These are phyloP conservation scores for Callocephalon fimbriatum DNA, from an alignment of 2,113 vertebrate species.

Conservation along the genomic window DNA sequence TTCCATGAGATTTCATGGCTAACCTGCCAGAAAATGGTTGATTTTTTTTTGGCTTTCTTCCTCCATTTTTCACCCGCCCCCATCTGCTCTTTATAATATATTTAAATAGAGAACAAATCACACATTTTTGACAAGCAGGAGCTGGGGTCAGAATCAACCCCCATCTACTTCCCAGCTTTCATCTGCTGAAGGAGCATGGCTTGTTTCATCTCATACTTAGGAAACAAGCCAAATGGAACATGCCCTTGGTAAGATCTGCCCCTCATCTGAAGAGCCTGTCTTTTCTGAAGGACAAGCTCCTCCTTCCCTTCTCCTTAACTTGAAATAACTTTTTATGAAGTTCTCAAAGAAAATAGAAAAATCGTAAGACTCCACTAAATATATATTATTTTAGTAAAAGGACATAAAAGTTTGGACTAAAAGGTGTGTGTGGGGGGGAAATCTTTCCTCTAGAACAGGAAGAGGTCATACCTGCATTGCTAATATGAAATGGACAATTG, in stretches of 20 bases:
- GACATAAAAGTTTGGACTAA: background rate
- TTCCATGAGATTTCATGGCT: background rate
- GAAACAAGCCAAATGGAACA: slow-evolving; percentile 40
- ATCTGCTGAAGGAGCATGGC: slow-evolving; percentile 27
- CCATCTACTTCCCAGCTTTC: slow-evolving; percentile 43
- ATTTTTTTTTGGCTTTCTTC: slow-evolving; percentile 53
- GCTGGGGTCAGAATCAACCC: slow-evolving; percentile 34
- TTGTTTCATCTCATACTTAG: slow-evolving; percentile 39
- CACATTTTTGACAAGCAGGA: slow-evolving; percentile 60
- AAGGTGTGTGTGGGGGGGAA: rapidly evolving
- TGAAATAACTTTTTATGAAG: background rate
- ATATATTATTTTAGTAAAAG: background rate
- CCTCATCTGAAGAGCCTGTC: background rate
- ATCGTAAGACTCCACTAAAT: background rate
- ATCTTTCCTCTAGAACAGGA: background rate
- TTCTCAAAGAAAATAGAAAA: background rate
- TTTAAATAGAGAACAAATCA: slow-evolving; percentile 41
- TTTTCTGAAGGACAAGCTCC: background rate
- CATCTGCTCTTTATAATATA: slow-evolving; percentile 24
- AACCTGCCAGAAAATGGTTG: slow-evolving; percentile 46
- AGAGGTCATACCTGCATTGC: background rate
- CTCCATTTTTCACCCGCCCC: slow-evolving; percentile 41
- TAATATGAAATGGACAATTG: background rate
- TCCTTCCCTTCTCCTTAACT: background rate
- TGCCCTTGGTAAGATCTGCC: background rate